phyloP scores from a whole-genome alignment of 35 echinoderm and acorn worm genomes.

The Strongylocentrotus purpuratus region DNA sequence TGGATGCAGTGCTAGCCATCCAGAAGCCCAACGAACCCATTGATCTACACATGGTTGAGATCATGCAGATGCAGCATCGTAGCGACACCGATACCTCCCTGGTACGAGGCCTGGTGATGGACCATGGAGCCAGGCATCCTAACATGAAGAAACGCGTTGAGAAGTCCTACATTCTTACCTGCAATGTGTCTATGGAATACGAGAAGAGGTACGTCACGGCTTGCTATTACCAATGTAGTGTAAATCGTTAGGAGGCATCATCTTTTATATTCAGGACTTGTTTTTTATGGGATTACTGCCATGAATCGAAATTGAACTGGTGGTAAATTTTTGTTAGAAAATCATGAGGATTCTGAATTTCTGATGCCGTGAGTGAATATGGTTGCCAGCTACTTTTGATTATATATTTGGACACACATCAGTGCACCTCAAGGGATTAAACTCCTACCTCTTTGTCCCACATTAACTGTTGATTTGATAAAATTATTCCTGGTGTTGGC shows the following conservation, averaged over 20 bases:
- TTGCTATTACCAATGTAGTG: neutral
- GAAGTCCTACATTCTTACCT: conserved; percentile 94
- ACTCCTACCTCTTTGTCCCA: no score
- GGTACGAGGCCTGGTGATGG: conserved; percentile 87
- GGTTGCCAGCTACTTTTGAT: no score
- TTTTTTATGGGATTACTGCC: no score
- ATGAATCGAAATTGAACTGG: no score
- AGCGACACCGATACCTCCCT: conserved; percentile 88
- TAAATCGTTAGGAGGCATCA: neutral
- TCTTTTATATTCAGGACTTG: no score
- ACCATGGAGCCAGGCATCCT: conserved; percentile 95
- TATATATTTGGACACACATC: no score
- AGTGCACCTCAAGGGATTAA: no score
- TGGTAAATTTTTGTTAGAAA: no score
- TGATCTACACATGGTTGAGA: conserved; percentile 98
- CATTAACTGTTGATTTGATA: no score
- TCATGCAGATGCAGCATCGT: conserved; percentile 97
- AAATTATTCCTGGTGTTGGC: no score
- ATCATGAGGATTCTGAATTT: no score
- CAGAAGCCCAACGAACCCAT: conserved; percentile 77
- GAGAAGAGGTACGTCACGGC: conserved; percentile 81
- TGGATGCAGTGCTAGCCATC: conserved; percentile 95
- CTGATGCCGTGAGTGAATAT: no score
- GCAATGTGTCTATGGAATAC: conserved; percentile 99
- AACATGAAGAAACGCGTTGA: conserved; percentile 96